Conservation (phyloP, 2,113 vertebrate genomes). For the Aptenodytes patagonicus region DNA sequence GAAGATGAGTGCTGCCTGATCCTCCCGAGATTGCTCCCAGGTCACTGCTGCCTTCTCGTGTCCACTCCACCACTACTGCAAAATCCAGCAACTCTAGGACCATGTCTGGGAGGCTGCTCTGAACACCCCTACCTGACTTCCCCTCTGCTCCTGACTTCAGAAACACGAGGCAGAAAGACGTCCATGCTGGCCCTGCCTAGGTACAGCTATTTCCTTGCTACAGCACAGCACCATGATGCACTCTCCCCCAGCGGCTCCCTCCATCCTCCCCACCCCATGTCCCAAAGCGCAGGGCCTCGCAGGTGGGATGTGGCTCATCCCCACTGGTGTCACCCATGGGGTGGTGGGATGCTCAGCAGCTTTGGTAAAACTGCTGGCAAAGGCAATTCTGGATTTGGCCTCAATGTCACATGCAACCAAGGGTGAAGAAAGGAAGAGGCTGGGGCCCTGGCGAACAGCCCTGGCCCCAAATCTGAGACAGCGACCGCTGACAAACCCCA, state of each 20-base stretch:
- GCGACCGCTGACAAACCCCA: not conserved
- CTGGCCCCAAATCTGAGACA: not conserved
- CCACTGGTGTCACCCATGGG: not conserved
- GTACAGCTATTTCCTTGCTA: not conserved
- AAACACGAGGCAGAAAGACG: not conserved
- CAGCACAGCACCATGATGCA: not conserved
- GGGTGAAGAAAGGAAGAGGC: not conserved
- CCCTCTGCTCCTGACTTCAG: not conserved
- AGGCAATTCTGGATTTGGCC: not conserved
- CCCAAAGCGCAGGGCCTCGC: not conserved
- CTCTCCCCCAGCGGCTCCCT: not conserved
- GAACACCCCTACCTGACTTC: not conserved
- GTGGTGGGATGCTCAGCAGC: not conserved
- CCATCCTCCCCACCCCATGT: not conserved
- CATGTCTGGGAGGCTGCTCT: not conserved
- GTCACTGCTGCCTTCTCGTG: not conserved
- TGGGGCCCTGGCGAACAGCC: not conserved
- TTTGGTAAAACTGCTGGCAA: not conserved
- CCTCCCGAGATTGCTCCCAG: not conserved
- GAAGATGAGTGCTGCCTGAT: not conserved
- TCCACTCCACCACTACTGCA: not conserved
- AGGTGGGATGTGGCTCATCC: not conserved
- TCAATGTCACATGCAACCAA: fast-evolving
- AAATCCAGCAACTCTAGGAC: not conserved
- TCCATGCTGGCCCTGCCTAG: not conserved